Conservation (phyloP, 2,797 vertebrate genomes). For the Dipus sagitta region DNA sequence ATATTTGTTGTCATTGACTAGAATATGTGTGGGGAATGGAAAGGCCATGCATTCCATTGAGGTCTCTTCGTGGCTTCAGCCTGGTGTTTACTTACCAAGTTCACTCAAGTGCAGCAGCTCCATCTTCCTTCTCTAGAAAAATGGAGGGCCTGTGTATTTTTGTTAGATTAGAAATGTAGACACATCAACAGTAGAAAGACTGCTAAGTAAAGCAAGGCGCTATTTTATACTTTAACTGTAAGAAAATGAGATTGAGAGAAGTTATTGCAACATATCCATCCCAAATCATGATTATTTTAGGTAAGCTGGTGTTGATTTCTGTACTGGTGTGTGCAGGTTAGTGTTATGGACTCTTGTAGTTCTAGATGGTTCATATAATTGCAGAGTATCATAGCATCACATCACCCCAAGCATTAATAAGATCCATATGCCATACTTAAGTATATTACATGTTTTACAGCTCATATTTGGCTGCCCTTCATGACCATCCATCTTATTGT, state of each 20-base stretch:
- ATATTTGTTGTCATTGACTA: too few species aligned
- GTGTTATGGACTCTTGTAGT: neutral
- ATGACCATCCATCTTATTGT: neutral
- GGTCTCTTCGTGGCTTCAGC: neutral
- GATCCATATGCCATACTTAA: neutral
- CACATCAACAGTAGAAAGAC: neutral
- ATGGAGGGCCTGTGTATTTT: rapidly evolving
- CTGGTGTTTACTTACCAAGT: neutral
- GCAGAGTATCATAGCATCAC: neutral
- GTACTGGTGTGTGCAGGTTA: neutral
- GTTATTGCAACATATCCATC: neutral
- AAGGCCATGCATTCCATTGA: neutral
- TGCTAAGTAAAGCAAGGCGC: neutral
- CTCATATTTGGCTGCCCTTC: neutral
- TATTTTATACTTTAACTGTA: neutral
- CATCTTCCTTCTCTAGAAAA: neutral
- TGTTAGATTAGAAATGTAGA: neutral
- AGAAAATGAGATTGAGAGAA: neutral
- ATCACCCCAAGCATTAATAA: neutral
- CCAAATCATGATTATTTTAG: neutral
- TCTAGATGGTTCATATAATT: neutral
- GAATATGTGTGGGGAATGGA: neutral
- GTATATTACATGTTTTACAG: neutral
- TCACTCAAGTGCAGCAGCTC: neutral
- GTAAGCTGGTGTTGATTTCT: neutral